Conservation (phyloP, 2,888 invertebrate genomes). For the Crocallis elinguaria region DNA sequence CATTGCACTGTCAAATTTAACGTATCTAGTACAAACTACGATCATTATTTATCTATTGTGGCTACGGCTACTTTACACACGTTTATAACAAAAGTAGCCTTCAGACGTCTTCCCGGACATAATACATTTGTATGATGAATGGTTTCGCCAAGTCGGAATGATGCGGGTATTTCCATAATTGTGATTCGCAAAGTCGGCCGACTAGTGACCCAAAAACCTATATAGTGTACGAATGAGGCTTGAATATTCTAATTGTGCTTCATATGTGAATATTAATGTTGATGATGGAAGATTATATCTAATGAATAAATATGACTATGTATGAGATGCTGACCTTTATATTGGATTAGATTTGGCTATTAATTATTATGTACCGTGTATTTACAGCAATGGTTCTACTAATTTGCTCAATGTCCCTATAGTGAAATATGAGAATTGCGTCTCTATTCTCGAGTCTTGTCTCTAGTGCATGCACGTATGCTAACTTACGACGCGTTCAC, state of each 20-base stretch:
- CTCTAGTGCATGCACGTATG: too few relatives aligned
- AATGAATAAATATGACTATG: conserved; percentile 18
- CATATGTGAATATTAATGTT: conserved; percentile 24
- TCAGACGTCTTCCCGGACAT: conserved; percentile 12
- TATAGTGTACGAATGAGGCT: conserved; percentile 40
- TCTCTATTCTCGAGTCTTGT: too few relatives aligned
- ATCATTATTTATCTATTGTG: neutral
- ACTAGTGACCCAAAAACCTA: conserved; percentile 43
- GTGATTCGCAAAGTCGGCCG: conserved; percentile 46
- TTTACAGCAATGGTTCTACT: too few relatives aligned
- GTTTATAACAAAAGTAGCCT: conserved; percentile 22
- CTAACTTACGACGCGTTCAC: too few relatives aligned
- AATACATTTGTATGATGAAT: conserved; percentile 57
- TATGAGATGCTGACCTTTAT: conserved; percentile 3
- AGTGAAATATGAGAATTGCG: too few relatives aligned
- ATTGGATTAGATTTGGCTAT: neutral
- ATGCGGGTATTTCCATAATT: conserved; percentile 58
- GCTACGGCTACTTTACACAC: neutral
- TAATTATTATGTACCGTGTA: neutral
- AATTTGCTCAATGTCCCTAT: too few relatives aligned
- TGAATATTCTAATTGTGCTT: conserved; percentile 31
- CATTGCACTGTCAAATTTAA: too few relatives aligned
- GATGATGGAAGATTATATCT: conserved; percentile 18
- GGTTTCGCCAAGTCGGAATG: conserved; percentile 56
- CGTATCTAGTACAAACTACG: too few relatives aligned